Conservation (phyloP, 2,888 invertebrate genomes). For the Sycophila texana region DNA sequence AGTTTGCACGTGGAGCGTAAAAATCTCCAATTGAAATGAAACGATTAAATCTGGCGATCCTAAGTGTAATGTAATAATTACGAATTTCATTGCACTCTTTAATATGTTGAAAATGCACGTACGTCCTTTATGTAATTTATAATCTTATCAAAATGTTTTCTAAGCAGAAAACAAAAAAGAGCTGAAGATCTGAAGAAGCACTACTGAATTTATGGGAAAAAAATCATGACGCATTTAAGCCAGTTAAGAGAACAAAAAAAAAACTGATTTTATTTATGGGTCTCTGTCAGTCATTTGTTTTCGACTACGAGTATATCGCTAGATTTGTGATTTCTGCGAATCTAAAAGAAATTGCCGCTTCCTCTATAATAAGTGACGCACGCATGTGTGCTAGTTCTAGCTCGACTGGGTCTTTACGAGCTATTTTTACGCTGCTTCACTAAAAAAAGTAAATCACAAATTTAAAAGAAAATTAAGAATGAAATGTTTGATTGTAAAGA, state of each 20-base stretch:
- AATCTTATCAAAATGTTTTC: not conserved
- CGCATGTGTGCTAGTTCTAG: not conserved
- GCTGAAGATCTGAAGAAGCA: too few relatives aligned
- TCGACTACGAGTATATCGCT: not conserved
- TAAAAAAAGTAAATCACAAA: not conserved
- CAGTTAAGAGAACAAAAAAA: not conserved
- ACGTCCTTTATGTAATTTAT: not conserved
- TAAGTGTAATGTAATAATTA: too few relatives aligned
- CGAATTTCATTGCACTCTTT: too few relatives aligned
- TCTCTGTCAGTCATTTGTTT: conserved; percentile 15
- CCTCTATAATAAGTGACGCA: conserved; percentile 19
- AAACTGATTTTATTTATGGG: conserved; percentile 37
- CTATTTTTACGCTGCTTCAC: conserved; percentile 17
- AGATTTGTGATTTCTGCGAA: conserved; percentile 34
- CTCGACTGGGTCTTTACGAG: conserved; percentile 4
- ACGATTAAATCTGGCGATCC: too few relatives aligned
- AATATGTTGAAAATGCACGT: too few relatives aligned
- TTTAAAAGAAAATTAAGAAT: not conserved
- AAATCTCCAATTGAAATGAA: too few relatives aligned
- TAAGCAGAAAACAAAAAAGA: not conserved
- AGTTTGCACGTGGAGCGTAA: too few relatives aligned
- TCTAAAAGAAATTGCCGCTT: conserved; percentile 33
- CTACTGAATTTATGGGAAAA: not conserved
- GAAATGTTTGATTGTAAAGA: not conserved
- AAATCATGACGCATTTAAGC: not conserved